Evolutionary conservation across 2,888 invertebrate genomes (phyloP), one percentile per base, ranked within the genome.

Genomic region (Protonemura montana): DNA sequence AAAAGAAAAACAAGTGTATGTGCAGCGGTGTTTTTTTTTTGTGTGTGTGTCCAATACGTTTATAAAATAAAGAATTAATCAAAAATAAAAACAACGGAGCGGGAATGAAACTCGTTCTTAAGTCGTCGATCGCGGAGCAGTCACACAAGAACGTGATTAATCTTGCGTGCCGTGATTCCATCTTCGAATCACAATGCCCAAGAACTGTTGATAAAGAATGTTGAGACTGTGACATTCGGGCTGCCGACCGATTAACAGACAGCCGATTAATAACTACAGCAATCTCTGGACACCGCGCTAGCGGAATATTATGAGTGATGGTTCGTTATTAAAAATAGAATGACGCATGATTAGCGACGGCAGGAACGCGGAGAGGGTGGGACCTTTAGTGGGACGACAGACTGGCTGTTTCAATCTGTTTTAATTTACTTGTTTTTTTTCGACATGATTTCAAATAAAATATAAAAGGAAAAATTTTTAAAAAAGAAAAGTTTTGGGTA

Each of bases 111-210:
- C 26, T 7, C 5, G 30, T 82, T 82, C 82, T n/a, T n/a, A n/a
- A n/a, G n/a, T n/a, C n/a, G 10, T 82, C n/a, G 35, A n/a, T 26
- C 21, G 35, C 82, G 26, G 25, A 35, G 21, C 42, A 83, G 82
- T 83, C 82, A 83, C 82, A 82, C 82, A 25, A 41, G 41, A 83
- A 41, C 82, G 84, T 84, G 84, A 84, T 84, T 84, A 84, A 76
- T 76, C 59, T 84, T 35, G 3, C 35, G 35, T 3, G 59, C 29
- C 84, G 28, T 21, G 30, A n/a, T 29, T 81, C 81, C n/a, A 28
- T 78, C 78, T 28, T 59, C 59, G 59, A 81, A 78, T 78, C 78
- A n/a, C 78, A 13, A n/a, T 28, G 78, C 78, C 10, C 78, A 25
- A 5, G 78, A n/a, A 82, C 29, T 83, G 42, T 76, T 84, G 84